Percentiles rank a stretch among this genome's conserved stretches.
Conservation (phyloP, 1,140 invertebrate species). For the Ceratosolen solmsi region DNA sequence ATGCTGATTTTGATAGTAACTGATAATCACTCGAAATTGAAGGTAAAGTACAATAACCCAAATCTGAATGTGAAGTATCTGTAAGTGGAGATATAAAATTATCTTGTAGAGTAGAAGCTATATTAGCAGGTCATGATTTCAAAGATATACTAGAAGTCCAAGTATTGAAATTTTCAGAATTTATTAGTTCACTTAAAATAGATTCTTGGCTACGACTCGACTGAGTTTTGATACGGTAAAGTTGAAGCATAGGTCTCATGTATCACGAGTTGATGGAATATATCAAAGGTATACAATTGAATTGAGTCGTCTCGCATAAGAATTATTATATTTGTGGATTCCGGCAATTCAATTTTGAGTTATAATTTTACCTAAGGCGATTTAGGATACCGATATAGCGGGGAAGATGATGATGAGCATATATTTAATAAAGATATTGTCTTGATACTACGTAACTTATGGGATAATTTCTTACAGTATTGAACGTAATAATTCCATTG, state of each 20-base stretch:
- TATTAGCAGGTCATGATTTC: slow-evolving; percentile 67
- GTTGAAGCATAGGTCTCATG: slow-evolving; percentile 67
- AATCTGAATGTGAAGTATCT: slow-evolving; percentile 72
- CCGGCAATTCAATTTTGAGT: background rate
- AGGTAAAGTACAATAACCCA: slow-evolving; percentile 74
- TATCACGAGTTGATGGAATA: slow-evolving; percentile 67
- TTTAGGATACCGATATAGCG: slow-evolving; percentile 36
- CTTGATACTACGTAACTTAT: slow-evolving; percentile 70
- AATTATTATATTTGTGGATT: no score
- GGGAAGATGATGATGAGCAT: slow-evolving; percentile 49
- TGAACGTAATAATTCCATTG: slow-evolving; percentile 70
- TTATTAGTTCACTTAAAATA: slow-evolving; percentile 58
- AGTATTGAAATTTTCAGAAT: slow-evolving; percentile 65
- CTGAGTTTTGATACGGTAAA: slow-evolving; percentile 71
- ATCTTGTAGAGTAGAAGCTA: slow-evolving; percentile 64
- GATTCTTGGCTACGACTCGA: slow-evolving; percentile 66
- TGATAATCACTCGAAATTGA: slow-evolving; percentile 78
- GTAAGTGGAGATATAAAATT: slow-evolving; percentile 52
- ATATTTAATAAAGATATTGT: slow-evolving; percentile 62
- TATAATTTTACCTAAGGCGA: slow-evolving; percentile 56
- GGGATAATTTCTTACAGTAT: slow-evolving; percentile 56
- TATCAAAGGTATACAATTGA: slow-evolving; percentile 66
- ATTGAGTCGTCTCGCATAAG: slow-evolving; percentile 63
- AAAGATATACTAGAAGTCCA: slow-evolving; percentile 64
- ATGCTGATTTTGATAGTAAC: slow-evolving; percentile 72